Evolutionary conservation across 1,140 invertebrate genomes (phyloP).

Genomic region (Pogonognathellus flavescens): DNA sequence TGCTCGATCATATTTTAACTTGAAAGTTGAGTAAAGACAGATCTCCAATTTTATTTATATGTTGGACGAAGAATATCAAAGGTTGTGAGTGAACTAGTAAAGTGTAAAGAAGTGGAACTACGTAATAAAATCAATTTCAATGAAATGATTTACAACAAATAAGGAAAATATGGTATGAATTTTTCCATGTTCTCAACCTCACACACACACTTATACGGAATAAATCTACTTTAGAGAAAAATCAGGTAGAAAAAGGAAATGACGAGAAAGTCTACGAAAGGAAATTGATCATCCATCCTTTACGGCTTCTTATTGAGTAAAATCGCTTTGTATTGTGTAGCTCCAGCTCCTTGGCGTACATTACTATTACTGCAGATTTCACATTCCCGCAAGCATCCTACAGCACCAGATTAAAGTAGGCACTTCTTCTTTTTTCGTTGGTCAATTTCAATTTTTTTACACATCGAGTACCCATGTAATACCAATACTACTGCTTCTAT

Average conservation of each 20-base stretch:
- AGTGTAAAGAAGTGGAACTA: slow-evolving; percentile 19
- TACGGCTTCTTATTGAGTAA: background rate
- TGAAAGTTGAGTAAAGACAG: too few relatives aligned
- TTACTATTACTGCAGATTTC: background rate
- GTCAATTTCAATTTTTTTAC: too few relatives aligned
- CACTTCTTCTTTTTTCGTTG: background rate
- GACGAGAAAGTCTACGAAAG: background rate
- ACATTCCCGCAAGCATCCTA: background rate
- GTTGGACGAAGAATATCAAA: too few relatives aligned
- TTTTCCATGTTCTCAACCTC: slow-evolving; percentile 6
- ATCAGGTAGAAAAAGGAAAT: slow-evolving; percentile 41
- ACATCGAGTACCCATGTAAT: too few relatives aligned
- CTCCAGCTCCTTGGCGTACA: background rate
- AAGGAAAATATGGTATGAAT: slow-evolving; percentile 8
- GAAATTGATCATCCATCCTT: slow-evolving; percentile 14
- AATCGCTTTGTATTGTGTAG: slow-evolving; percentile 15
- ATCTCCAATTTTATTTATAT: too few relatives aligned
- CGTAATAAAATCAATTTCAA: slow-evolving; percentile 25
- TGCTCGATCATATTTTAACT: too few relatives aligned
- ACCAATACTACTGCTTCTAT: too few relatives aligned
- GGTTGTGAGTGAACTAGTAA: too few relatives aligned
- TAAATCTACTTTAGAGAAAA: slow-evolving; percentile 30
- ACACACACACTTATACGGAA: slow-evolving; percentile 5
- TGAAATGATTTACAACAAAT: slow-evolving; percentile 36
- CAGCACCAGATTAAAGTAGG: background rate